Evolutionary conservation across 2,113 vertebrate genomes (phyloP).

Genomic region (Phrynosoma blainvillii): DNA sequence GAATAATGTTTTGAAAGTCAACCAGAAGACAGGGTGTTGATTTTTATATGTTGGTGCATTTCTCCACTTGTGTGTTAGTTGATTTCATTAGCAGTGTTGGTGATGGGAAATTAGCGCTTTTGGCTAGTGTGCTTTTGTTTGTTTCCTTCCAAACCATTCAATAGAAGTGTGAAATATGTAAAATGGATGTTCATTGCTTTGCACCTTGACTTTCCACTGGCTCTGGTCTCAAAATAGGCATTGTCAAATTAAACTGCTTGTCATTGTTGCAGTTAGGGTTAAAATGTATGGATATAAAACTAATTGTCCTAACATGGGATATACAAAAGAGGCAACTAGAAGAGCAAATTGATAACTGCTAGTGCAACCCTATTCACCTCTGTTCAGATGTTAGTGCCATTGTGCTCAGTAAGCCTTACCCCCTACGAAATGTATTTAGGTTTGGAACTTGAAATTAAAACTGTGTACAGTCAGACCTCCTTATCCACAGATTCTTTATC

Average conservation of each 20-base stretch:
- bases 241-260: too few relatives aligned
- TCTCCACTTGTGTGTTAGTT: neutral
- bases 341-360: neutral
- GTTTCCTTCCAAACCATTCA: too few relatives aligned
- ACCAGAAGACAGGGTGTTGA: neutral
- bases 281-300: neutral
- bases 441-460: neutral
- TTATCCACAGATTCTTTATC: too few relatives aligned
- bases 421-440: neutral
- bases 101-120: too few relatives aligned
- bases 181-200: neutral
- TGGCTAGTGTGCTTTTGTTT: neutral
- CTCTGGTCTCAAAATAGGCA: neutral
- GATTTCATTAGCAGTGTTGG: too few relatives aligned
- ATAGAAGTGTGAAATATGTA: neutral
- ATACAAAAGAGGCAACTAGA: neutral
- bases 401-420: neutral
- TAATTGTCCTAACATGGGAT: neutral
- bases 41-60: neutral
- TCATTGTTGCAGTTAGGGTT: too few relatives aligned
- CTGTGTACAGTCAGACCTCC: too few relatives aligned
- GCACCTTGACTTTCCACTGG: too few relatives aligned
- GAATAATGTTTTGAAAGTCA: too few relatives aligned
- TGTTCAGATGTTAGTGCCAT: neutral
- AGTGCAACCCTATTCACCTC: neutral